A percentile compares a stretch with the other conserved stretches of the same genome.
phyloP scores from a whole-genome alignment of 2,888 invertebrate species.

The Nudaria mundana region DNA sequence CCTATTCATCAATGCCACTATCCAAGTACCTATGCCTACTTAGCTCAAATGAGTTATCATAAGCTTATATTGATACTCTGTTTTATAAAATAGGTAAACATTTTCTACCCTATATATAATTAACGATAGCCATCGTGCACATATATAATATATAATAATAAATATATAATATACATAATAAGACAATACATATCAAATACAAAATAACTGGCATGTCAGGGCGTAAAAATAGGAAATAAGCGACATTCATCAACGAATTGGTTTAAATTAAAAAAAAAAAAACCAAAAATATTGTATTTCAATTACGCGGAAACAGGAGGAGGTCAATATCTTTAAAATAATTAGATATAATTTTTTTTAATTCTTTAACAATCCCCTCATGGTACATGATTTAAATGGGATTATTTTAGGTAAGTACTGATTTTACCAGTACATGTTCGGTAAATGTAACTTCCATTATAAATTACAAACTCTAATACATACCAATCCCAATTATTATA shows the following conservation, averaged over 20 bases:
- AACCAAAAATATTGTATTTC: constrained; percentile 42
- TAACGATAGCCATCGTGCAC: constrained; percentile 16
- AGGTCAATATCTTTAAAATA: constrained; percentile 62
- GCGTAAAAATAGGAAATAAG: constrained; percentile 64
- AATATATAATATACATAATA: neutral
- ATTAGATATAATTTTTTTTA: constrained; percentile 42
- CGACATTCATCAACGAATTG: constrained; percentile 40
- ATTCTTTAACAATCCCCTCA: constrained; percentile 62
- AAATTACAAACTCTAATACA: constrained; percentile 31
- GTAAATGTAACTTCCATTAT: constrained; percentile 65
- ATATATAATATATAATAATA: constrained; percentile 15
- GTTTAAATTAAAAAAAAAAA: constrained; percentile 39
- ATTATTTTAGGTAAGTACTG: constrained; percentile 27
- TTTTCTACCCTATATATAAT: neutral
- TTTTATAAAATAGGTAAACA: too few relatives aligned
- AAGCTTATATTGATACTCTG: too few relatives aligned
- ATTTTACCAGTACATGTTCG: constrained; percentile 18
- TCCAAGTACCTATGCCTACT: too few relatives aligned
- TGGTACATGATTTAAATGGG: constrained; percentile 50
- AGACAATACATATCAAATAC: constrained; percentile 39
- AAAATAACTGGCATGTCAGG: constrained; percentile 59
- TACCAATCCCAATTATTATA: constrained; percentile 25
- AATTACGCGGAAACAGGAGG: constrained; percentile 75
- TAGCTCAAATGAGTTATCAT: too few relatives aligned
- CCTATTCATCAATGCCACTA: too few relatives aligned